These are phyloP conservation scores for Agrochola macilenta DNA, from an alignment of 2,888 invertebrate genomes.

Conservation along the genomic window DNA sequence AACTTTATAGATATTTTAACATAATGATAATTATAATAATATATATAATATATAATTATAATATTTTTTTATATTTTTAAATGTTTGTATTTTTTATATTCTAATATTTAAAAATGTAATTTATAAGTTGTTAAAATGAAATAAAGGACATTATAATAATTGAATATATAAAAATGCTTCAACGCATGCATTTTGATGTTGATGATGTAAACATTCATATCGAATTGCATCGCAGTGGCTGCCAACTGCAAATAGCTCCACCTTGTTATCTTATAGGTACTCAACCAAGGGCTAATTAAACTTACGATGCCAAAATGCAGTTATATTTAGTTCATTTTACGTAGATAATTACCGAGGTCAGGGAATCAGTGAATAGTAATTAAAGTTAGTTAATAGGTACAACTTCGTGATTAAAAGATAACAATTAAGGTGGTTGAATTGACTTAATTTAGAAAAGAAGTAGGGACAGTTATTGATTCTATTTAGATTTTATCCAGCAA, in stretches of 20 bases:
- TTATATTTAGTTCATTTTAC: conserved; percentile 59
- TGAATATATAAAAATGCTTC: not conserved
- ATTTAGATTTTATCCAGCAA: not conserved
- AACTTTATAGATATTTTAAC: not conserved
- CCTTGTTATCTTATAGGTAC: conserved; percentile 72
- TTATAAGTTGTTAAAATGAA: too few relatives aligned
- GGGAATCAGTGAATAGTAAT: not conserved
- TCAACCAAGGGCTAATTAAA: conserved; percentile 78
- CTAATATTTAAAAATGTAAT: too few relatives aligned
- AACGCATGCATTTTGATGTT: conserved; percentile 31
- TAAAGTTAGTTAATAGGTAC: not conserved
- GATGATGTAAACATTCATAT: conserved; percentile 40
- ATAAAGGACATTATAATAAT: too few relatives aligned
- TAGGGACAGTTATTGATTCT: not conserved
- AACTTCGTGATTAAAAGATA: not conserved
- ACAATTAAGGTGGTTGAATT: not conserved
- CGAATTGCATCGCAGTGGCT: conserved; percentile 63
- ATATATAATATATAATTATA: too few relatives aligned
- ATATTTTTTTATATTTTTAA: too few relatives aligned
- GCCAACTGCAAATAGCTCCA: conserved; percentile 75
- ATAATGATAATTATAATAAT: too few relatives aligned
- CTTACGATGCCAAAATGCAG: conserved; percentile 63
- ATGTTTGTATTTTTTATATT: too few relatives aligned
- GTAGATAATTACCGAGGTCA: conserved; percentile 30
- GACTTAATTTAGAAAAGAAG: not conserved